phyloP scores from a whole-genome alignment of 1,140 invertebrate species.

The Drosophila novamexicana region DNA sequence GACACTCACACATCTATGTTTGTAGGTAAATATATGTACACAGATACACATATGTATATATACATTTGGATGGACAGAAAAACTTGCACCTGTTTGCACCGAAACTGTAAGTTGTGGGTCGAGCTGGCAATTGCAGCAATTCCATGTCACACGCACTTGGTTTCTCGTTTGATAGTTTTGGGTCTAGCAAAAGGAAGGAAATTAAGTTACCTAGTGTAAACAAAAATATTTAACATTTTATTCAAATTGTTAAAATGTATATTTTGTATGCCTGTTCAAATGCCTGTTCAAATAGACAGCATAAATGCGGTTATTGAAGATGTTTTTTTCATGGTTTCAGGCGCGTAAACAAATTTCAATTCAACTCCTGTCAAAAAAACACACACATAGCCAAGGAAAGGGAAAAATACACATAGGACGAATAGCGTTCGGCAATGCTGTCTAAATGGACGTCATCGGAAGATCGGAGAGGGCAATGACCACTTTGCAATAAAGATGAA shows the following conservation, averaged over 20 bases:
- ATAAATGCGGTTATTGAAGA: constrained; percentile 4
- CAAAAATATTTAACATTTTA: constrained; percentile 74
- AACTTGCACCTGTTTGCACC: constrained; percentile 77
- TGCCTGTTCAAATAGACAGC: constrained; percentile 48
- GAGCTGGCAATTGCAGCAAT: constrained; percentile 16
- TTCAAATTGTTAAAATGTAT: constrained; percentile 60
- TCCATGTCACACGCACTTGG: constrained; percentile 43
- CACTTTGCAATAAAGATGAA: no score
- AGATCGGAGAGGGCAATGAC: no score
- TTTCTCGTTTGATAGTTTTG: constrained; percentile 35
- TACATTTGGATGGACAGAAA: constrained; percentile 30
- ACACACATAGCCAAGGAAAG: background rate
- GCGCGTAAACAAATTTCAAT: constrained; percentile 48
- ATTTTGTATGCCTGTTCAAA: constrained; percentile 33
- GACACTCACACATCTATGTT: constrained; percentile 13
- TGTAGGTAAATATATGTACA: background rate
- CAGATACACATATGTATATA: constrained; percentile 2
- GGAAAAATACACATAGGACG: no score
- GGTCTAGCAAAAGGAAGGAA: constrained; percentile 1
- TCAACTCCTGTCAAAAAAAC: constrained; percentile 57
- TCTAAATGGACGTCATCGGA: no score
- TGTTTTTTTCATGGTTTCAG: constrained; percentile 53
- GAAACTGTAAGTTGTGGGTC: constrained; percentile 57
- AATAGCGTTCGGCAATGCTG: no score
- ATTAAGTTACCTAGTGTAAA: constrained; percentile 42